These are phyloP conservation scores for Myotis lucifugus DNA, from an alignment of 2,113 vertebrate genomes.

Conservation along the genomic window DNA sequence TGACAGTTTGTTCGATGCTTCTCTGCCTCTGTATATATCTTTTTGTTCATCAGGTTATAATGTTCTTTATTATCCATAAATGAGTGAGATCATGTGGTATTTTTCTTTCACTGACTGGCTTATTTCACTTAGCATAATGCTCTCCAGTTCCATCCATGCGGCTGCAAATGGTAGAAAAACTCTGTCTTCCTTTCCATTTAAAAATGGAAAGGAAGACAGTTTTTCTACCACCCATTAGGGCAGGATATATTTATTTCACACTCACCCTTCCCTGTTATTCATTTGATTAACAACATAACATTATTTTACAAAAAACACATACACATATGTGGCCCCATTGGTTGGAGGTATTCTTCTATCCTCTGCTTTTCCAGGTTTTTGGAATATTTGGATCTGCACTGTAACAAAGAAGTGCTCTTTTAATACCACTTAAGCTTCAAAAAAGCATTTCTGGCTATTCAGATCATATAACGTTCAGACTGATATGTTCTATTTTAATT, in stretches of 20 bases:
- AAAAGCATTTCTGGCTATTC: neutral
- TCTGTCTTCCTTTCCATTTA: too few relatives aligned
- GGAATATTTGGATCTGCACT: neutral
- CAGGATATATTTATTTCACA: neutral
- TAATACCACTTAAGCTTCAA: neutral
- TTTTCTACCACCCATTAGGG: neutral
- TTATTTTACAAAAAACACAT: neutral
- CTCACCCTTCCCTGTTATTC: neutral
- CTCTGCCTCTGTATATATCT: too few relatives aligned
- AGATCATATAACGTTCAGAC: neutral
- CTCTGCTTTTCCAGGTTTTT: neutral
- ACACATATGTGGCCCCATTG: neutral
- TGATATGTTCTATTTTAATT: conserved; percentile 22
- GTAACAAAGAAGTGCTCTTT: neutral
- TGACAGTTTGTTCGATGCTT: too few relatives aligned
- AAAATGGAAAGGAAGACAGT: neutral
- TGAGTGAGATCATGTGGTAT: too few relatives aligned
- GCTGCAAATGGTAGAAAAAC: too few relatives aligned
- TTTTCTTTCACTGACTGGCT: too few relatives aligned
- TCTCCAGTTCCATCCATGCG: too few relatives aligned
- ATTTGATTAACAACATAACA: neutral
- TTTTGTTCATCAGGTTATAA: too few relatives aligned
- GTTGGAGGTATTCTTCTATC: neutral
- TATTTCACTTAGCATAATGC: too few relatives aligned
- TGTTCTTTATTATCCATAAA: too few relatives aligned